Evolutionary conservation across 2,797 vertebrate species (phyloP), one percentile per base, ranked within the genome.

Genomic region (Danio jaintianensis): DNA sequence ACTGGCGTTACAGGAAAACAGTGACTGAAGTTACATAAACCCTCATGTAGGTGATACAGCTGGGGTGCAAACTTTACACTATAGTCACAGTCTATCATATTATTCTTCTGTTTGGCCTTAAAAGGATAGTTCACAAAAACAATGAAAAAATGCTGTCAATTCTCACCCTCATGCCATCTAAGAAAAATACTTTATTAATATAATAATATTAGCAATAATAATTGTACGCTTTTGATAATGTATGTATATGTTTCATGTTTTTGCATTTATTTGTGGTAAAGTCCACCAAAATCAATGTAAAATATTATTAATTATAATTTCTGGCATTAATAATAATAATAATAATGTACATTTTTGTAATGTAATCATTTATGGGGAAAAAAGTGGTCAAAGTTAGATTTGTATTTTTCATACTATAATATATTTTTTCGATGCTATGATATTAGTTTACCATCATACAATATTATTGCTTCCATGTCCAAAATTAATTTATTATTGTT

Each of bases 11-110:
- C 22, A 67, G 63, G 52, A 58, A 77, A 18, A 58, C 75, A 38
- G 22, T 58, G 63, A 58, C 63, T 78, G 40, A 68, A 68, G 52
- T 78, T 48, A 67, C 63, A 67, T 38, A 16, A 77, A 36, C 75
- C 38, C 11, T 16, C 6, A 38, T 78, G 22, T 68, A 18, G 52
- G 40, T 47, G 48, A 20, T 76, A 38, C 9, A 29, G 7, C 22
- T 16, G 16, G 9, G n/a, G 16, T 36, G 53, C 29, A 9, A 13
- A 38, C 48, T 53, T 67, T 52, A 8, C 18, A 53, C 16, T 13
- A 52, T 29, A 29, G 16, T 18, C 29, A 52, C 16, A 38, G 12
- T 52, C 6, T 38, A 29, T 29, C 29, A 29, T 1, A n/a, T n/a
- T n/a, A 29, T 29, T 29, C 29, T 3, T 29, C 29, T 29, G n/a